A percentile compares a stretch with the other conserved stretches of the same genome.
phyloP scores from a whole-genome alignment of 2,888 invertebrate species.

The Synergus japonicus region DNA sequence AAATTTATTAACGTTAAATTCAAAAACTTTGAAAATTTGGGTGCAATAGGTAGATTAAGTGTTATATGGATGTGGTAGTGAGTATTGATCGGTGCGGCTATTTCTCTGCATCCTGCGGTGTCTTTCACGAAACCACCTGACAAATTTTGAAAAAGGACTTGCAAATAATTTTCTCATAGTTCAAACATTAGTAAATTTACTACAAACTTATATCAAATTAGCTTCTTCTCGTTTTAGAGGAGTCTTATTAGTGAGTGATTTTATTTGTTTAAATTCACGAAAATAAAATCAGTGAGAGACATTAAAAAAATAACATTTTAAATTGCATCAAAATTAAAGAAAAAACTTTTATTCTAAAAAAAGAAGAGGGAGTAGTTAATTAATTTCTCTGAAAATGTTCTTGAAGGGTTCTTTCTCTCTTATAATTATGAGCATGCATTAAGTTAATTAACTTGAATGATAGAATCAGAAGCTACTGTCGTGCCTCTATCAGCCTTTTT shows the following conservation, averaged over 20 bases:
- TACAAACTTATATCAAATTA: not conserved
- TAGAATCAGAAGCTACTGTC: not conserved
- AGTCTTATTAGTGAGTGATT: not conserved
- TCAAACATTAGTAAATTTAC: not conserved
- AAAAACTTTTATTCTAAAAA: too few relatives aligned
- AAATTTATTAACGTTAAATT: too few relatives aligned
- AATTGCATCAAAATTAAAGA: too few relatives aligned
- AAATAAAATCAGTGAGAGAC: not conserved
- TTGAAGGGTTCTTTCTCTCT: not conserved
- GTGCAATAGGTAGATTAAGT: not conserved
- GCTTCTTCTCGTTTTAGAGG: not conserved
- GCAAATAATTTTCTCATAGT: not conserved
- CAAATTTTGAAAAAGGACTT: not conserved
- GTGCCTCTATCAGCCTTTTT: not conserved
- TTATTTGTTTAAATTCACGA: too few relatives aligned
- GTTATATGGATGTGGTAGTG: constrained; percentile 36
- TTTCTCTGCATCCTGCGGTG: constrained; percentile 52
- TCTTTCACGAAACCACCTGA: constrained; percentile 4
- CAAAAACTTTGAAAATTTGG: not conserved
- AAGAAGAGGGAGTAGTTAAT: too few relatives aligned
- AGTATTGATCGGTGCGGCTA: constrained; percentile 59
- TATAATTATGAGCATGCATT: not conserved
- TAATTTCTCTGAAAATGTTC: not conserved
- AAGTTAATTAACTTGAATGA: not conserved
- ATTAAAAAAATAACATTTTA: too few relatives aligned